Conservation (phyloP, 2,888 invertebrate genomes). For the Erpobdella octoculata region DNA sequence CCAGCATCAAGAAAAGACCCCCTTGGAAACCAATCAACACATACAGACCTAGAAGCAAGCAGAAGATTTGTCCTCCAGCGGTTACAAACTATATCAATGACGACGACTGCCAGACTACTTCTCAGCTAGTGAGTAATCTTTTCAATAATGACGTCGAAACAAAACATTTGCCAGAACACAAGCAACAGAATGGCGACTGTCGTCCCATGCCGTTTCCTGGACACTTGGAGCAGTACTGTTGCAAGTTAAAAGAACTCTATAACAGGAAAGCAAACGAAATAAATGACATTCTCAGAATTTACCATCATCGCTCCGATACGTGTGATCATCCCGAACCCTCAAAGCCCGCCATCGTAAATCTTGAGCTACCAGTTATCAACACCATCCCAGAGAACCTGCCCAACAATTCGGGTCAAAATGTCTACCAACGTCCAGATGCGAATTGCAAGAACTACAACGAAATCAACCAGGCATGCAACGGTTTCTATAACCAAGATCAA, state of each 20-base stretch:
- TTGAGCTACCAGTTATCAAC: not conserved
- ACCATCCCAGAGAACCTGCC: not conserved
- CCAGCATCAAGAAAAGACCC: constrained; percentile 9
- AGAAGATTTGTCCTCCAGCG: not conserved
- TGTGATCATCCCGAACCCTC: no score
- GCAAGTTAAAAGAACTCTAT: not conserved
- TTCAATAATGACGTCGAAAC: not conserved
- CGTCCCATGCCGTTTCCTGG: not conserved
- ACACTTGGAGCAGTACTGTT: not conserved
- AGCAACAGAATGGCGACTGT: not conserved
- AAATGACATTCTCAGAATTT: not conserved
- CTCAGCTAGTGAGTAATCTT: not conserved
- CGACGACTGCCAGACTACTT: not conserved
- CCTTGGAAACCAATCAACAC: constrained; percentile 1
- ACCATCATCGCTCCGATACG: no score
- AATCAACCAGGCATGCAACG: not conserved
- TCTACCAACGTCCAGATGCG: no score
- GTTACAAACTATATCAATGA: no score
- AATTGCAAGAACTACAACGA: not conserved
- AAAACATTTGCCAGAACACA: not conserved
- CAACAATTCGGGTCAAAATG: not conserved
- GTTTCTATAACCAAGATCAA: no score
- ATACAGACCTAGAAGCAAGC: not conserved
- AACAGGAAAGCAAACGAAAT: not conserved
- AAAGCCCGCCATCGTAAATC: not conserved